Percentiles rank a stretch among this genome's conserved stretches.
These are phyloP conservation scores for Panagrolaimus sp. DNA, from an alignment of 1,140 invertebrate species.

Conservation along the genomic window DNA sequence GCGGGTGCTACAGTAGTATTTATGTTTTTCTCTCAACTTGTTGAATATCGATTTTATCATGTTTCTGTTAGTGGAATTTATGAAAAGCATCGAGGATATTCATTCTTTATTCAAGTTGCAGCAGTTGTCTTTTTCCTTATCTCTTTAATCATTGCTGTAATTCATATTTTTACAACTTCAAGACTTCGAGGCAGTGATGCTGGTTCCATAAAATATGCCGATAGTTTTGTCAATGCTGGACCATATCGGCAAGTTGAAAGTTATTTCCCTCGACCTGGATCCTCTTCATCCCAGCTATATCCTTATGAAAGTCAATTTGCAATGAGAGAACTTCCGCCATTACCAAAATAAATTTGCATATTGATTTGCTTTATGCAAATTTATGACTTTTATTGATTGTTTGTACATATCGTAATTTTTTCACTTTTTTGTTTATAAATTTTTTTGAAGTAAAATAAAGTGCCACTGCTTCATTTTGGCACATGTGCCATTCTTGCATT, in stretches of 20 bases:
- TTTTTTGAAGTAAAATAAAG: neutral
- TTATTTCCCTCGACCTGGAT: conserved; percentile 9
- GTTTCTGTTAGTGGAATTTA: conserved; percentile 47
- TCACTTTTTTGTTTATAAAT: conserved; percentile 5
- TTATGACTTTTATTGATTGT: neutral
- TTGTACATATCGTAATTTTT: conserved; percentile 16
- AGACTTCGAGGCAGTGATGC: neutral
- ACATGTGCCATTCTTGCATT: no score
- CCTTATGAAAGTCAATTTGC: conserved; percentile 5
- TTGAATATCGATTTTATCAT: conserved; percentile 49
- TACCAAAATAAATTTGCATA: neutral
- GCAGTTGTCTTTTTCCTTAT: conserved; percentile 23
- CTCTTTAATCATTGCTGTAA: conserved; percentile 35
- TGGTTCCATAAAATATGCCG: neutral
- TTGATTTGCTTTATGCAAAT: neutral
- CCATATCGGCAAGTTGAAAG: conserved; percentile 12
- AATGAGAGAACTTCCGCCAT: neutral
- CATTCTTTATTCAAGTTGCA: conserved; percentile 39
- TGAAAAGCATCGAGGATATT: conserved; percentile 49
- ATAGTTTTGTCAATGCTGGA: neutral
- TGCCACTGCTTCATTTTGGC: no score
- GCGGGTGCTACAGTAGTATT: conserved; percentile 33
- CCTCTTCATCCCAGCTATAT: neutral
- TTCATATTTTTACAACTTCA: conserved; percentile 25
- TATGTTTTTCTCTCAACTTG: conserved; percentile 46